A percentile compares a stretch with the other conserved stretches of the same genome.
phyloP scores from a whole-genome alignment of 2,888 invertebrate genomes.

The Xestia ashworthii region DNA sequence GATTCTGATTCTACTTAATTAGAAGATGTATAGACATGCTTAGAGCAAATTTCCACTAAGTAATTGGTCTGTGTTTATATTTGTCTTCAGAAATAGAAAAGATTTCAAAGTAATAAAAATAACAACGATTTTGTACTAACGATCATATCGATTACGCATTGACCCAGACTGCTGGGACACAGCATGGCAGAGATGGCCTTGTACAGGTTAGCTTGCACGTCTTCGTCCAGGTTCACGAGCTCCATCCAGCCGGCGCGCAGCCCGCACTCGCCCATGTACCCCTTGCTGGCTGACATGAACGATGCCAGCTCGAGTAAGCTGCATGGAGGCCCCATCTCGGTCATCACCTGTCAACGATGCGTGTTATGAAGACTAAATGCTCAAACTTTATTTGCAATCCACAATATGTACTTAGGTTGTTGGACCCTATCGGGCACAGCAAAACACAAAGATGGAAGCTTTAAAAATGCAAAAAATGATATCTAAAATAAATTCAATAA shows the following conservation, averaged over 20 bases:
- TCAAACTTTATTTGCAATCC: too few species aligned
- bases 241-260: constrained; percentile 99
- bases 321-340: constrained; percentile 97
- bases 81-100: background rate
- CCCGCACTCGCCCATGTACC: constrained; percentile 98
- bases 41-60: background rate
- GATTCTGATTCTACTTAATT: too few species aligned
- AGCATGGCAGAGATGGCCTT: constrained; percentile 97
- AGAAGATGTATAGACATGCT: background rate
- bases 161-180: constrained; percentile 98
- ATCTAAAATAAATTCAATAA: too few species aligned
- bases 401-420: too few species aligned
- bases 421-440: too few species aligned
- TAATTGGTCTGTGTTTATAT: background rate
- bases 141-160: constrained; percentile 97
- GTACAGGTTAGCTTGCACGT: constrained; percentile 92
- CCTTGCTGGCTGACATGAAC: constrained; percentile 99
- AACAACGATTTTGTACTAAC: constrained; percentile 85
- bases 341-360: constrained; percentile 91
- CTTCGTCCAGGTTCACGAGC: constrained; percentile 94
- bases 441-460: too few species aligned
- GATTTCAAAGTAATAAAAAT: background rate
- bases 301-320: constrained; percentile 96
- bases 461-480: too few species aligned
- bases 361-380: background rate